phyloP scores from a whole-genome alignment of 2,797 vertebrate genomes.

The Acrocephalus scirpaceus region DNA sequence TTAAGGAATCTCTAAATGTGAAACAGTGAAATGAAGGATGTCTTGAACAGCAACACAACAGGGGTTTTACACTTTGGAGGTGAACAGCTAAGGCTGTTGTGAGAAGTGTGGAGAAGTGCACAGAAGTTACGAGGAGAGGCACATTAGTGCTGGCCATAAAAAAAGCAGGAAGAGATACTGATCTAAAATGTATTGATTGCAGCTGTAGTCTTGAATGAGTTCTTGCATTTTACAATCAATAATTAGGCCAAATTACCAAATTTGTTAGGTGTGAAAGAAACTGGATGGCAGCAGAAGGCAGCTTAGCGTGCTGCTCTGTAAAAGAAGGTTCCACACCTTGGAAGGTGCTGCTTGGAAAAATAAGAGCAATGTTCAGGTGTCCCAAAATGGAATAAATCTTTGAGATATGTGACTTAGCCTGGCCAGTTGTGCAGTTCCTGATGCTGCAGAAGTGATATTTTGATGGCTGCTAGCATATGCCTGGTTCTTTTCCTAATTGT shows the following conservation, averaged over 20 bases:
- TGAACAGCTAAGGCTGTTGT: neutral
- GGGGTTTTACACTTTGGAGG: neutral
- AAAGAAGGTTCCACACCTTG: neutral
- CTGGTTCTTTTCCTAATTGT: neutral
- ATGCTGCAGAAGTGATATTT: neutral
- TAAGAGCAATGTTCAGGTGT: neutral
- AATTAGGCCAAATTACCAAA: neutral
- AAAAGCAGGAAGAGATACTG: fast-evolving
- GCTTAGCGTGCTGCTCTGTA: neutral
- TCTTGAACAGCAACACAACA: neutral
- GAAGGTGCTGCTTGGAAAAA: neutral
- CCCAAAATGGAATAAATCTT: neutral
- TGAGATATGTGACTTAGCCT: neutral
- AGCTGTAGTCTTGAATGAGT: neutral
- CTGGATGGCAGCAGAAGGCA: neutral
- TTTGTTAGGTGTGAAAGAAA: neutral
- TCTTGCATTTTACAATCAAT: neutral
- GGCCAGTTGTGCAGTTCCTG: neutral
- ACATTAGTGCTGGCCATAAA: neutral
- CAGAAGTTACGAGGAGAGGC: neutral
- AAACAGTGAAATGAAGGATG: neutral
- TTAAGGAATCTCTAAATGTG: neutral
- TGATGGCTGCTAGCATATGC: neutral
- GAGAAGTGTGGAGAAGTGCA: neutral
- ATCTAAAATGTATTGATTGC: neutral